phyloP scores from a whole-genome alignment of 2,113 vertebrate species.

The Lethenteron camtschaticum region DNA sequence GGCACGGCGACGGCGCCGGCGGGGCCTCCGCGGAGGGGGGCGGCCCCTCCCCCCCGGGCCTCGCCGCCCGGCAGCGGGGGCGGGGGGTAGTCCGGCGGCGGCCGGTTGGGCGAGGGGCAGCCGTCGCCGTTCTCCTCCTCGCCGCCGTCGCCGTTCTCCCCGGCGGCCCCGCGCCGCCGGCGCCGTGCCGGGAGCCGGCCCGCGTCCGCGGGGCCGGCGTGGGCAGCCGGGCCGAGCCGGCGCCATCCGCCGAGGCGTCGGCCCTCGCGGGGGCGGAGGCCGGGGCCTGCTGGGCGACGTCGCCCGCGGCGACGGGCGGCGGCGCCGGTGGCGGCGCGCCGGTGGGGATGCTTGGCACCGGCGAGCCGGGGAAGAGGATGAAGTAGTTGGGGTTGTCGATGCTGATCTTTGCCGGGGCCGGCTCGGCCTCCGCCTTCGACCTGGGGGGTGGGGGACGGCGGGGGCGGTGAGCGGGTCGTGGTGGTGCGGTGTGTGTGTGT shows the following conservation, averaged over 20 bases:
- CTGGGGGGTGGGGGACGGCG: constrained; percentile 15
- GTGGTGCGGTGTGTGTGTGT: too few relatives aligned
- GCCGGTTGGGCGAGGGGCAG: constrained; percentile 32
- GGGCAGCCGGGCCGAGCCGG: constrained; percentile 12
- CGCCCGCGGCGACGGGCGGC: constrained; percentile 21
- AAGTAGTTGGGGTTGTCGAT: constrained; percentile 94
- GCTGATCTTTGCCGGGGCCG: constrained; percentile 48
- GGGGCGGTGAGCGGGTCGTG: too few relatives aligned
- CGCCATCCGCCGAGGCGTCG: constrained; percentile 14
- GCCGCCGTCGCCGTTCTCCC: constrained; percentile 17
- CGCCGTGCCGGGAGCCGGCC: constrained; percentile 21
- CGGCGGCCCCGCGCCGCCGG: constrained; percentile 14
- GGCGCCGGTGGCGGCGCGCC: too few relatives aligned
- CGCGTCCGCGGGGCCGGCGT: constrained; percentile 28
- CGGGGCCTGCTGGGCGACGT: constrained; percentile 60
- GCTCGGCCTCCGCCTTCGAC: constrained; percentile 34
- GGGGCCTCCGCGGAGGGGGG: constrained; percentile 16
- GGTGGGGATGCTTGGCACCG: too few relatives aligned
- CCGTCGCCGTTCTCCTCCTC: constrained; percentile 35
- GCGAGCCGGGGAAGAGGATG: constrained; percentile 23
- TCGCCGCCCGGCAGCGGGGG: constrained; percentile 47
- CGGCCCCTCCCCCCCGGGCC: constrained; percentile 24
- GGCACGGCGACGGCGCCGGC: too few relatives aligned
- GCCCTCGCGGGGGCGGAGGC: constrained; percentile 20
- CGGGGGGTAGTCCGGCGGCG: constrained; percentile 50